Evolutionary conservation across 1,140 invertebrate species (phyloP), one percentile per base, ranked within the genome.

Genomic region (Armadillidium nasatum): DNA sequence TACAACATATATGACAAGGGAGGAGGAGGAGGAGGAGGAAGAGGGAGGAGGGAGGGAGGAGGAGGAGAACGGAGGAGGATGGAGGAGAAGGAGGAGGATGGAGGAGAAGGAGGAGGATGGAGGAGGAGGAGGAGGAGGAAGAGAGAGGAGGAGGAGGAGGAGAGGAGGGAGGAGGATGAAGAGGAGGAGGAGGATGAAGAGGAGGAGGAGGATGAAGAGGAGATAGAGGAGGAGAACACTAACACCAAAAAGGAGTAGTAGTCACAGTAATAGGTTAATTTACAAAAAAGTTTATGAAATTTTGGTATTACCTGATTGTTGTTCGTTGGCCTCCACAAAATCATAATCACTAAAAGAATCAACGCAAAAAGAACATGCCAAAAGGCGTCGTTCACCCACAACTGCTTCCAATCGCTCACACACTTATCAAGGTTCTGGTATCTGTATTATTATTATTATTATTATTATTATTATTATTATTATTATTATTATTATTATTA

Each of bases 321-420:
- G 83, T 93, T 94, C 4, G 94, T 94, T 6, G 95, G 95, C 79
- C 95, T 86, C 94, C 94, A 97, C 45, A 97, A 87, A 78, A 97
- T 89, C 92, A 97, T 97, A 78, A 97, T 97, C 13, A 94, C 93
- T 50, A 94, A 85, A 22, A 97, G 86, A 75, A 97, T 89, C 68
- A 92, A 87, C 21, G 92, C 94, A 85, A 97, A 97, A 21, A 96
- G 85, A 22, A 97, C 88, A 84, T 95, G 94, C 95, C 95, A 97
- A 84, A 93, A 97, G 4, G 93, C 95, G 77, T 95, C 93, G 85
- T 97, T 94, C 76, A 97, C 84, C 93, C 93, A 95, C 73, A 96
- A 86, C 84, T 95, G 91, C 83, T 92, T 92, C 95, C 94, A 97
- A 76, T 94, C 91, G 89, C 92, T 83, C 7, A 85, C 68, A 68